Conservation (phyloP, 2,113 vertebrate species). For the Polypterus senegalus region DNA sequence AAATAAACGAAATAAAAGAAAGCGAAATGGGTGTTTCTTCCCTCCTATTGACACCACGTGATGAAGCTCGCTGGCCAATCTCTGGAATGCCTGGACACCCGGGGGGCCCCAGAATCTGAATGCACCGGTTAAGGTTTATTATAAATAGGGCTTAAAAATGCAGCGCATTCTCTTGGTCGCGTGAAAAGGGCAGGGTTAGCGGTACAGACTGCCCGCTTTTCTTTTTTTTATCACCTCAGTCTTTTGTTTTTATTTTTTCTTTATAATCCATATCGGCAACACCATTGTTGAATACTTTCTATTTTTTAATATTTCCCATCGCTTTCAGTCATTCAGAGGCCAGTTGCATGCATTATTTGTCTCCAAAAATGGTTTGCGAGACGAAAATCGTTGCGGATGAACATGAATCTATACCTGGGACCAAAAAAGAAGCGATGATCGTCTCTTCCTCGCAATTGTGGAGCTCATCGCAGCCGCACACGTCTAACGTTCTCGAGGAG, state of each 20-base stretch:
- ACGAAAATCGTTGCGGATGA: conserved; percentile 93
- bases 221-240: conserved; percentile 26
- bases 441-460: conserved; percentile 65
- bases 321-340: conserved; percentile 42
- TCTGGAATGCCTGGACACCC: conserved; percentile 52
- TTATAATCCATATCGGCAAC: background rate
- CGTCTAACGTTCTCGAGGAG: conserved; percentile 37
- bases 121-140: conserved; percentile 53
- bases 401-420: conserved; percentile 73
- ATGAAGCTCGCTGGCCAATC: conserved; percentile 58
- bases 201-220: conserved; percentile 43
- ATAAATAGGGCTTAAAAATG: conserved; percentile 73
- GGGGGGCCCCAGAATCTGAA: conserved; percentile 56
- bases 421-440: conserved; percentile 71
- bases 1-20: conserved; percentile 10
- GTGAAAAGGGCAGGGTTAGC: conserved; percentile 55
- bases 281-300: background rate
- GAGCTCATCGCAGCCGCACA: conserved; percentile 50
- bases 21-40: conserved; percentile 16
- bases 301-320: too few relatives aligned
- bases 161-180: conserved; percentile 65
- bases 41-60: conserved; percentile 49
- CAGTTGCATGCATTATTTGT: conserved; percentile 91
- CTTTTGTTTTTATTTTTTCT: conserved; percentile 19
- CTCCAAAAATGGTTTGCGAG: conserved; percentile 96